Evolutionary conservation across 1,140 invertebrate genomes (phyloP).

Genomic region (Saccostrea glomerata): DNA sequence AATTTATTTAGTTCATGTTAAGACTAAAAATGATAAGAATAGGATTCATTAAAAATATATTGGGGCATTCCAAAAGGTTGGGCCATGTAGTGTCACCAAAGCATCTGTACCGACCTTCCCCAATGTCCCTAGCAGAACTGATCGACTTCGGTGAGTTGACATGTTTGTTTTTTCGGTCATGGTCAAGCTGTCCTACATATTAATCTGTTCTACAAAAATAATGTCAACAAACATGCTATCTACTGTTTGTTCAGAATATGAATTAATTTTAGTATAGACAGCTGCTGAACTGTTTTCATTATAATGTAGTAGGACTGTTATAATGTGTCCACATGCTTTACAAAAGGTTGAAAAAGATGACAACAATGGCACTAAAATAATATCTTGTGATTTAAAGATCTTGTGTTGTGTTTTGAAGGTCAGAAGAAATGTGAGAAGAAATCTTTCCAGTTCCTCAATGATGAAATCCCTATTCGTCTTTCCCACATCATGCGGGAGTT

Average conservation of each 20-base stretch:
- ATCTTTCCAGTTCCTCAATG: constrained; percentile 7
- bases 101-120: not conserved
- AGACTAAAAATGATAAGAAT: not conserved
- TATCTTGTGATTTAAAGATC: not conserved
- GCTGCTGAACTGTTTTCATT: not conserved
- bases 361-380: not conserved
- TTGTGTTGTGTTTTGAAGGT: not conserved
- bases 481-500: constrained; percentile 38
- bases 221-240: not conserved
- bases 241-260: not conserved
- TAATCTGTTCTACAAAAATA: not conserved
- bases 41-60: not conserved
- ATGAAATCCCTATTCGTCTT: constrained; percentile 18
- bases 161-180: not conserved
- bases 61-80: not conserved
- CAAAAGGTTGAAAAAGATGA: not conserved
- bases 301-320: no score
- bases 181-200: not conserved
- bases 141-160: not conserved
- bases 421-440: constrained; percentile 26
- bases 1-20: not conserved
- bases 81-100: not conserved
- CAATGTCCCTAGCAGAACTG: not conserved
- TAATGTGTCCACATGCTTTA: not conserved
- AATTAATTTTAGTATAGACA: not conserved